A percentile compares a stretch with the other conserved stretches of the same genome.
These are phyloP conservation scores for Gymnogyps californianus DNA, from an alignment of 2,113 vertebrate species.

Conservation along the genomic window DNA sequence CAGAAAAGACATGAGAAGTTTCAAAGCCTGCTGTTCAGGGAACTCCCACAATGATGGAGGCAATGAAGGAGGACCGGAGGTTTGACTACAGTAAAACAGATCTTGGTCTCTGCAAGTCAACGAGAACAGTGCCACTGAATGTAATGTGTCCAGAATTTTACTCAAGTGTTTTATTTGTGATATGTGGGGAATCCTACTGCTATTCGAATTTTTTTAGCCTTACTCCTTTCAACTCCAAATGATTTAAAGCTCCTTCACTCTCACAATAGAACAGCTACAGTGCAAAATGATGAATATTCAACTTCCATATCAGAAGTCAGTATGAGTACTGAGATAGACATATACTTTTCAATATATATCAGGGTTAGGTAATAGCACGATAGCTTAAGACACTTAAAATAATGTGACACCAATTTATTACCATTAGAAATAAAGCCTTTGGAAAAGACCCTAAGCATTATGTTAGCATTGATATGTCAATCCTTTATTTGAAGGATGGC, in stretches of 20 bases:
- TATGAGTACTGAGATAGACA: neutral
- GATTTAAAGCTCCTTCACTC: neutral
- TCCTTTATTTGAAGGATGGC: constrained; percentile 77
- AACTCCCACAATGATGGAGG: neutral
- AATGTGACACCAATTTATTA: constrained; percentile 73
- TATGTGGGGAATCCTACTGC: neutral
- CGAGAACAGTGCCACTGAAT: neutral
- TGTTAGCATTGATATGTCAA: constrained; percentile 83
- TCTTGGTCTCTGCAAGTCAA: neutral
- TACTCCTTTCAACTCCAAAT: neutral
- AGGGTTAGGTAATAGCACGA: constrained; percentile 23
- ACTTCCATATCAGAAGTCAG: neutral
- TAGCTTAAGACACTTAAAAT: constrained; percentile 71
- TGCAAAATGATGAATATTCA: neutral
- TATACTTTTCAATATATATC: neutral
- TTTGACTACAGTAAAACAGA: neutral
- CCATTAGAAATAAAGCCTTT: constrained; percentile 71
- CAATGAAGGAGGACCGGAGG: neutral
- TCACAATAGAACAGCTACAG: neutral
- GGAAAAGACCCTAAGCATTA: constrained; percentile 74
- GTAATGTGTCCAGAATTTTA: neutral
- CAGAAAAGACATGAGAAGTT: neutral
- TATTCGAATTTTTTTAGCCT: neutral
- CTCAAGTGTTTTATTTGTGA: neutral
- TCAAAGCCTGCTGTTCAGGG: neutral